phyloP scores from a whole-genome alignment of 2,888 invertebrate species.

The Cyclophora punctaria region DNA sequence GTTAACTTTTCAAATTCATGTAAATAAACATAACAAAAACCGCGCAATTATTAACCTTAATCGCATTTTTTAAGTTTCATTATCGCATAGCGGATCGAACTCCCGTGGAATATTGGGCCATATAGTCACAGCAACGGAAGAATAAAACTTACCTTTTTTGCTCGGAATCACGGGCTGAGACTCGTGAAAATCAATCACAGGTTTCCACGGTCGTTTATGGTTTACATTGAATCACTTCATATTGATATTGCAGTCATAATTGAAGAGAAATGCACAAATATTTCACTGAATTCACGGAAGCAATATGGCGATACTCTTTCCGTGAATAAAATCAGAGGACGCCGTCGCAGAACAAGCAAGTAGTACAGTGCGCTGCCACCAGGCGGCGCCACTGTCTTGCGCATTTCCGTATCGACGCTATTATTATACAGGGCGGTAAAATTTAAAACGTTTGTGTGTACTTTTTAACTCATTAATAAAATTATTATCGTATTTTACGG shows the following conservation, averaged over 20 bases:
- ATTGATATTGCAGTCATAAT: constrained; percentile 70
- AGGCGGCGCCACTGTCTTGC: constrained; percentile 38
- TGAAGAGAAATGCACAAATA: constrained; percentile 67
- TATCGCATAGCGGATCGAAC: constrained; percentile 77
- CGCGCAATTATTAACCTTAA: constrained; percentile 77
- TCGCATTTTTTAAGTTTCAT: constrained; percentile 77
- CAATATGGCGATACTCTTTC: constrained; percentile 75
- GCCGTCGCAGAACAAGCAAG: constrained; percentile 72
- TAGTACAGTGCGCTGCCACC: constrained; percentile 70
- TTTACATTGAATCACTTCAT: constrained; percentile 64
- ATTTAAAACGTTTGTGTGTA: constrained; percentile 3
- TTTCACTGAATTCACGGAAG: constrained; percentile 71
- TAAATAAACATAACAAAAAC: constrained; percentile 76
- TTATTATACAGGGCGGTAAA: constrained; percentile 29
- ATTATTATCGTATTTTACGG: too few relatives aligned
- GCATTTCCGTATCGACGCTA: constrained; percentile 66
- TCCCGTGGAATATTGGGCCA: constrained; percentile 77
- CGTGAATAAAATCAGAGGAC: constrained; percentile 74
- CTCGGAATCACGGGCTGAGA: constrained; percentile 40
- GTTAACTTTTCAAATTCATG: constrained; percentile 74
- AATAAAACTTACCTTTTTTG: constrained; percentile 71
- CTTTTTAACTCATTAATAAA: too few relatives aligned
- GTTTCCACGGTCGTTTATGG: constrained; percentile 41
- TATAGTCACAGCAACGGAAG: constrained; percentile 73
- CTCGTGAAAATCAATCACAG: constrained; percentile 45